phyloP scores from a whole-genome alignment of 2,797 vertebrate species.

The Remorina albescens region DNA sequence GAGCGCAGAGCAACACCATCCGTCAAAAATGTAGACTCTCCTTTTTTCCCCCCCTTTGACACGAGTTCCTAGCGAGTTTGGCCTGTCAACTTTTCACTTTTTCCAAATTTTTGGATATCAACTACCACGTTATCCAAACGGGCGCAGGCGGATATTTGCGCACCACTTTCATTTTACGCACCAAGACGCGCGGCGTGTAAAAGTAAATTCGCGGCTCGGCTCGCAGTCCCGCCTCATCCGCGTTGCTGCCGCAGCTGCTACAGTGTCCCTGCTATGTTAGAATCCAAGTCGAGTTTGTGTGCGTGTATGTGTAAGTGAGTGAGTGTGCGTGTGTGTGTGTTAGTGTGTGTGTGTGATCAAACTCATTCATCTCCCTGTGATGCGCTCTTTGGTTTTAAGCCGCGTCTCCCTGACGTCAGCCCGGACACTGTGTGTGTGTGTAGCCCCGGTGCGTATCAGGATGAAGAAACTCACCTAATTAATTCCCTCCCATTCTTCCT shows the following conservation, averaged over 20 bases:
- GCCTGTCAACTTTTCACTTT: conserved; percentile 19
- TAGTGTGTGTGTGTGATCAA: conserved; percentile 54
- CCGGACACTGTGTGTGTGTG: conserved; percentile 17
- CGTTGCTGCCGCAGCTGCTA: conserved; percentile 16
- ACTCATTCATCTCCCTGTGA: conserved; percentile 61
- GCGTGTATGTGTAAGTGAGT: conserved; percentile 27
- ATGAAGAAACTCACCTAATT: conserved; percentile 68
- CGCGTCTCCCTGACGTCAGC: conserved; percentile 79
- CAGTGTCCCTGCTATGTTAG: no score
- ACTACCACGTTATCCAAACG: conserved; percentile 36
- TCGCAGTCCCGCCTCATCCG: conserved; percentile 22
- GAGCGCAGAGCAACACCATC: conserved; percentile 66
- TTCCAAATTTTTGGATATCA: not conserved
- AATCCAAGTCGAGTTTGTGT: conserved; percentile 43
- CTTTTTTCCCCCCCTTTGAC: not conserved
- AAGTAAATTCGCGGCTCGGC: conserved; percentile 49
- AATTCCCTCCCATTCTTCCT: conserved; percentile 61
- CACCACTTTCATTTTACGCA: conserved; percentile 61
- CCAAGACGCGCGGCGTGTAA: not conserved
- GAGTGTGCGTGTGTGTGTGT: conserved; percentile 8
- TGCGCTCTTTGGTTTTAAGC: conserved; percentile 79
- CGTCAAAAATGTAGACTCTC: conserved; percentile 32
- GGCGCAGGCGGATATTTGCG: conserved; percentile 53
- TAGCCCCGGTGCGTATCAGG: conserved; percentile 45
- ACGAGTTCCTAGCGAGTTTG: conserved; percentile 26